Evolutionary conservation across 2,888 invertebrate genomes (phyloP).

Genomic region (Bugula neritina): DNA sequence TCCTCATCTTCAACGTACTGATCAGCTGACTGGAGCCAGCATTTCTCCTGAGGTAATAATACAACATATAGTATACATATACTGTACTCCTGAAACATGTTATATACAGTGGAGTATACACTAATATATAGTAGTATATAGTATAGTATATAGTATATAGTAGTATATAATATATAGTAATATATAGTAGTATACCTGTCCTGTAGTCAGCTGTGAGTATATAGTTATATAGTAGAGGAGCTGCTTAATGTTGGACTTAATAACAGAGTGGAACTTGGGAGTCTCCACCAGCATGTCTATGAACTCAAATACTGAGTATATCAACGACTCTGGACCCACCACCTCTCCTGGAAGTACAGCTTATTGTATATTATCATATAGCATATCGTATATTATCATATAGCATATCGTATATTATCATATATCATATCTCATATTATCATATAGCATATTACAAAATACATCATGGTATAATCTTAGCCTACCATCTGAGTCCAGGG

Average conservation of each 20-base stretch:
- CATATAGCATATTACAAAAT: no score
- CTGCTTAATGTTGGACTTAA: conserved; percentile 62
- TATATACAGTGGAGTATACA: no score
- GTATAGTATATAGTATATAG: no score
- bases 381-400: no score
- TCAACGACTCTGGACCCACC: conserved; percentile 62
- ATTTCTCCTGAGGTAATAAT: conserved; percentile 57
- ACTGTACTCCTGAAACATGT: neutral
- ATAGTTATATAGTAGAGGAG: conserved; percentile 64
- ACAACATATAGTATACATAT: neutral
- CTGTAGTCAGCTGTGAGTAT: conserved; percentile 67
- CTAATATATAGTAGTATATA: no score
- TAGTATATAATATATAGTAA: no score
- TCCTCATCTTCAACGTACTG: conserved; percentile 68
- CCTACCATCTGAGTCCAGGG: conserved; percentile 63
- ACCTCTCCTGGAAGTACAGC: conserved; percentile 60
- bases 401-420: no score
- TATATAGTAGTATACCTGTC: no score
- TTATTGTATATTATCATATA: no score
- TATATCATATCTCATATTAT: no score
- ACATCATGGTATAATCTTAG: no score
- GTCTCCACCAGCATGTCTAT: conserved; percentile 61
- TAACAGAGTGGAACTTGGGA: conserved; percentile 58
- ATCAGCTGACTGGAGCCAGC: conserved; percentile 63
- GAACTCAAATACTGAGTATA: conserved; percentile 66